phyloP scores from a whole-genome alignment of 1,140 invertebrate species.

The Ceratosolen fusciceps region DNA sequence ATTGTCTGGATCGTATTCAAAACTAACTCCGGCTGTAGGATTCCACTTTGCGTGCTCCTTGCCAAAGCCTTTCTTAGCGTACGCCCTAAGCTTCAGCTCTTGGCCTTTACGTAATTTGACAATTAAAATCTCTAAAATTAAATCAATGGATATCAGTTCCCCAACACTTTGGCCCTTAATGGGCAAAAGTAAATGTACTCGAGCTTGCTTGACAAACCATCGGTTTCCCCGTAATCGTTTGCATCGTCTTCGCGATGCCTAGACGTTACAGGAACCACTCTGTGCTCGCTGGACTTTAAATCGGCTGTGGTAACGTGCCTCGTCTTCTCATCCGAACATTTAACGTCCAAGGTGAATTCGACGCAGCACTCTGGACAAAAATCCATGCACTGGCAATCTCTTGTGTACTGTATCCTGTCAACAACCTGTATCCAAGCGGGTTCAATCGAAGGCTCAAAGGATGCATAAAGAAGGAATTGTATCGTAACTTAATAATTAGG shows the following conservation, averaged over 20 bases:
- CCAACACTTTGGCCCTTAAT: not conserved
- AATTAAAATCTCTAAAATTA: constrained; percentile 88
- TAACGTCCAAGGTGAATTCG: constrained; percentile 97
- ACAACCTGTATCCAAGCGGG: constrained; percentile 66
- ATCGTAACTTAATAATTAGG: constrained; percentile 50
- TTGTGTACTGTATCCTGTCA: constrained; percentile 84
- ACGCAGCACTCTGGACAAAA: constrained; percentile 98
- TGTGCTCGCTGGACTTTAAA: constrained; percentile 90
- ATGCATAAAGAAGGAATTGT: constrained; percentile 9
- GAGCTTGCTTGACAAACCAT: constrained; percentile 73
- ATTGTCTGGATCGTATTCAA: constrained; percentile 99
- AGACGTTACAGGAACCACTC: constrained; percentile 94
- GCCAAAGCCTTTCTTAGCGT: constrained; percentile 96
- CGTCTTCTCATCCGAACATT: constrained; percentile 93
- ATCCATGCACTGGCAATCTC: constrained; percentile 96
- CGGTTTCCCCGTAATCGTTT: constrained; percentile 92
- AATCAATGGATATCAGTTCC: not conserved
- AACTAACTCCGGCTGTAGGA: constrained; percentile 96
- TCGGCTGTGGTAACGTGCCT: constrained; percentile 97
- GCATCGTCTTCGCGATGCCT: constrained; percentile 91
- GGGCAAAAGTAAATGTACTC: constrained; percentile 37
- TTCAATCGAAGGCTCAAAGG: no score
- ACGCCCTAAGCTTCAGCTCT: constrained; percentile 94
- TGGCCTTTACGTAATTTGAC: constrained; percentile 98
- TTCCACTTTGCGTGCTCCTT: constrained; percentile 99